Evolutionary conservation across 2,797 vertebrate genomes (phyloP).

Genomic region (Myripristis murdjan): DNA sequence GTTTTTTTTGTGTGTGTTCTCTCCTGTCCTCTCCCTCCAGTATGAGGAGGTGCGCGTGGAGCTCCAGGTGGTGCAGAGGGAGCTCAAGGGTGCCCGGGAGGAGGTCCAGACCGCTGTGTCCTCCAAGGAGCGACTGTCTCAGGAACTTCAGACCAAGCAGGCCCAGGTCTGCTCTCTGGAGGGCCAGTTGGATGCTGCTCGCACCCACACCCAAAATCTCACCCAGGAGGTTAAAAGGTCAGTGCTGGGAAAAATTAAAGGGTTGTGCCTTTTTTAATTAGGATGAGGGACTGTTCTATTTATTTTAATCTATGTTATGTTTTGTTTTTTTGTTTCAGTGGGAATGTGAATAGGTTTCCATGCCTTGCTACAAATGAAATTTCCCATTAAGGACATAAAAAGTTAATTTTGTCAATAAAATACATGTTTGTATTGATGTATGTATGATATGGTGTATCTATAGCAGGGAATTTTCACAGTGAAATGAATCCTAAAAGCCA

Average conservation of each 20-base stretch:
- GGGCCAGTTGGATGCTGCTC: constrained; percentile 83
- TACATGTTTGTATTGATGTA: background rate
- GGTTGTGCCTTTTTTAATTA: background rate
- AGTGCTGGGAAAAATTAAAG: constrained; percentile 26
- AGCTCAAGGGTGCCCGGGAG: constrained; percentile 79
- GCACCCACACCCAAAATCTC: constrained; percentile 73
- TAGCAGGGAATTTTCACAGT: background rate
- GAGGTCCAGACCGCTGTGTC: constrained; percentile 63
- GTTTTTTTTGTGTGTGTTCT: too few relatives aligned
- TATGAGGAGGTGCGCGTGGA: constrained; percentile 83
- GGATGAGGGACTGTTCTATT: background rate
- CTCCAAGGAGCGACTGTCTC: constrained; percentile 75
- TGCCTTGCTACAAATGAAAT: background rate
- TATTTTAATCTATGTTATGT: background rate
- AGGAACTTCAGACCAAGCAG: constrained; percentile 86
- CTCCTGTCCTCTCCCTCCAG: constrained; percentile 51
- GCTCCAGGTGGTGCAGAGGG: constrained; percentile 76
- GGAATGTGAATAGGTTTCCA: background rate
- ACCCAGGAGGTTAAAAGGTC: constrained; percentile 84
- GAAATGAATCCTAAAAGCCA: background rate
- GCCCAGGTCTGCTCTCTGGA: constrained; percentile 85
- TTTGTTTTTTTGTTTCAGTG: background rate
- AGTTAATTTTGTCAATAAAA: background rate
- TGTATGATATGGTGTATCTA: too few relatives aligned
- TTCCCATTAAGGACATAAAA: background rate